Evolutionary conservation across 2,113 vertebrate genomes (phyloP).

Genomic region (Xiphophorus couchianus): DNA sequence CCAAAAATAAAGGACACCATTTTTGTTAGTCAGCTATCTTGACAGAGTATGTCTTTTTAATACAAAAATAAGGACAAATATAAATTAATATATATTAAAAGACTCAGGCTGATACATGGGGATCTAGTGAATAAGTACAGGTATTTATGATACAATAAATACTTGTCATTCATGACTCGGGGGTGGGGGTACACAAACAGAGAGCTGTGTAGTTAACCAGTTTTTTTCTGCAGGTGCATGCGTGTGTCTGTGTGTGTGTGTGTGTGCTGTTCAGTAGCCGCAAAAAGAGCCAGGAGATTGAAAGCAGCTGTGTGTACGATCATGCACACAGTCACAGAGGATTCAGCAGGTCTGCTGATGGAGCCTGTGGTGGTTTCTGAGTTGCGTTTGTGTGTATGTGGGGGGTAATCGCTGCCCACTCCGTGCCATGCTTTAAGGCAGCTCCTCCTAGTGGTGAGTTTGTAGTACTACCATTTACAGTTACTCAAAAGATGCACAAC

Average conservation of each 20-base stretch:
- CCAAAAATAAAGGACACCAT: constrained; percentile 84
- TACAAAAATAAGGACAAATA: constrained; percentile 99
- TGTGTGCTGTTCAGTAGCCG: constrained; percentile 72
- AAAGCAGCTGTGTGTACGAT: constrained; percentile 55
- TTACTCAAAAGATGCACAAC: constrained; percentile 66
- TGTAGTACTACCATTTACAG: constrained; percentile 70
- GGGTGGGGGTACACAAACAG: constrained; percentile 46
- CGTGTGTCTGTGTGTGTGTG: no score
- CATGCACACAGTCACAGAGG: constrained; percentile 63
- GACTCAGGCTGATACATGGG: constrained; percentile 91
- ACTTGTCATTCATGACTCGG: constrained; percentile 89
- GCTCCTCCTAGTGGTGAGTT: constrained; percentile 67
- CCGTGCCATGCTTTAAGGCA: constrained; percentile 46
- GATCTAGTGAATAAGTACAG: constrained; percentile 93
- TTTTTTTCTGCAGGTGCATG: constrained; percentile 84
- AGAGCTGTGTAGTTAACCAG: constrained; percentile 74
- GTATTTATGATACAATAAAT: constrained; percentile 99
- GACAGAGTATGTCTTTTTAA: constrained; percentile 86
- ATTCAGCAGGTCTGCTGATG: constrained; percentile 50
- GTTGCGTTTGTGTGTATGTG: constrained; percentile 50
- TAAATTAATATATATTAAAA: constrained; percentile 99
- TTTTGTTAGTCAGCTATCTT: constrained; percentile 91
- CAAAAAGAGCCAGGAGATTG: constrained; percentile 57
- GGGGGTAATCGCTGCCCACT: constrained; percentile 30
- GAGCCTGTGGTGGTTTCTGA: constrained; percentile 54